Evolutionary conservation across 1,140 invertebrate species (phyloP).

Genomic region (Hycleus cichorii): DNA sequence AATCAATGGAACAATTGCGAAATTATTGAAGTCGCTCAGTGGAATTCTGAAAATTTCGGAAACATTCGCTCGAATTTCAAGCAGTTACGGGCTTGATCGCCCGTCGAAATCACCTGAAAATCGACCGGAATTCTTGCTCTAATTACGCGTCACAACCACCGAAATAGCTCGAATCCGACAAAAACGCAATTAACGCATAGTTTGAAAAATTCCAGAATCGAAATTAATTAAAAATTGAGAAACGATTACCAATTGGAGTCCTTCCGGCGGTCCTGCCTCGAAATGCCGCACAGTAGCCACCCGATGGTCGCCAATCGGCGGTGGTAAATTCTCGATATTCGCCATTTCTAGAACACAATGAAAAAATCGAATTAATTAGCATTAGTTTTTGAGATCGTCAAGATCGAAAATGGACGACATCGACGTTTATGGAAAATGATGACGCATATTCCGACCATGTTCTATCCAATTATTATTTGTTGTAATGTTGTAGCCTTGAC

Average conservation of each 20-base stretch:
- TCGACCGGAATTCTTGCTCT: background rate
- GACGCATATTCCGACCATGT: too few species aligned
- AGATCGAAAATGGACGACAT: too few species aligned
- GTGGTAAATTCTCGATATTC: slow-evolving; percentile 34
- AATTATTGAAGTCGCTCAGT: too few species aligned
- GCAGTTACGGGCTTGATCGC: background rate
- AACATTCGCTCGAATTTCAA: background rate
- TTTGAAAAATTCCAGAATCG: background rate
- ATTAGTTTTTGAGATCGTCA: too few species aligned
- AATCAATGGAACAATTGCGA: too few species aligned
- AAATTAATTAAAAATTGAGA: background rate
- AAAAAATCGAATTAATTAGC: too few species aligned
- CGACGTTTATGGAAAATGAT: too few species aligned
- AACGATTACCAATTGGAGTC: slow-evolving; percentile 28
- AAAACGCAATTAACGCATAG: background rate
- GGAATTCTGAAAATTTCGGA: background rate
- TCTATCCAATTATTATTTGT: too few species aligned
- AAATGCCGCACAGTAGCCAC: slow-evolving; percentile 33
- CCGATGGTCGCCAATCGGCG: slow-evolving; percentile 25
- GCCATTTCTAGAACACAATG: slow-evolving; percentile 26
- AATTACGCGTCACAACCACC: background rate
- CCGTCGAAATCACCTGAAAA: background rate
- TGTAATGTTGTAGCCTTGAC: too few species aligned
- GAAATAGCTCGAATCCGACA: background rate
- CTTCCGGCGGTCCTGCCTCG: slow-evolving; percentile 35